Evolutionary conservation across 2,113 vertebrate species (phyloP).

Genomic region (Hydrochoerus hydrochaeris): DNA sequence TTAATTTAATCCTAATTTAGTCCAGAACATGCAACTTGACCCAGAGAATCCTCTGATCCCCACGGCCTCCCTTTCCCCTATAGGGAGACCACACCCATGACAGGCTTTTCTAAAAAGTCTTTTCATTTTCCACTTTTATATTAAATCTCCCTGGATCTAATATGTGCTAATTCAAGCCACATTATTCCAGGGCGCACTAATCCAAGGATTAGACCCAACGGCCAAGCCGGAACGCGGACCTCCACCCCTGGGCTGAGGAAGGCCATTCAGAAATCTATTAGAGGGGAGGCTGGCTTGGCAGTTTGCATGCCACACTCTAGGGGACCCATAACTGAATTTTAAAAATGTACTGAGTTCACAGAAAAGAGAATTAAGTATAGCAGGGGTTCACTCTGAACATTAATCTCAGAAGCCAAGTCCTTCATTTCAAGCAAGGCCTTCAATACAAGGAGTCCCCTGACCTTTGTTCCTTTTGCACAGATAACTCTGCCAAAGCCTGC

Average conservation of each 20-base stretch:
- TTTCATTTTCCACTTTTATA: conserved; percentile 32
- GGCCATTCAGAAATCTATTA: conserved; percentile 61
- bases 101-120: background rate
- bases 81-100: background rate
- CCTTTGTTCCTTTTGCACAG: conserved; percentile 63
- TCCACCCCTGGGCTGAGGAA: conserved; percentile 18
- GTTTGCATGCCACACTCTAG: conserved; percentile 82
- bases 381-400: conserved; percentile 83
- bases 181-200: background rate
- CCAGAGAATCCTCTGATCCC: background rate
- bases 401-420: conserved; percentile 83
- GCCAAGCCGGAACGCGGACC: background rate
- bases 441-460: conserved; percentile 73
- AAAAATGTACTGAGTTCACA: conserved; percentile 87
- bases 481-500: conserved; percentile 55
- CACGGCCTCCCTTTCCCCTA: background rate
- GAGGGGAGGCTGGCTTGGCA: conserved; percentile 67
- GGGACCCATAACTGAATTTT: conserved; percentile 84
- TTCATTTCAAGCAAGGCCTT: conserved; percentile 79
- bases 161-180: conserved; percentile 35
- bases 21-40: background rate
- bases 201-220: background rate
- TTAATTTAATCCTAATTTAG: background rate
- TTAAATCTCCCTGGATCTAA: conserved; percentile 37
- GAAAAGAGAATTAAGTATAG: conserved; percentile 87